These are phyloP conservation scores for Oikopleura dioica DNA, from an alignment of 23 tunicate species.

Conservation along the genomic window DNA sequence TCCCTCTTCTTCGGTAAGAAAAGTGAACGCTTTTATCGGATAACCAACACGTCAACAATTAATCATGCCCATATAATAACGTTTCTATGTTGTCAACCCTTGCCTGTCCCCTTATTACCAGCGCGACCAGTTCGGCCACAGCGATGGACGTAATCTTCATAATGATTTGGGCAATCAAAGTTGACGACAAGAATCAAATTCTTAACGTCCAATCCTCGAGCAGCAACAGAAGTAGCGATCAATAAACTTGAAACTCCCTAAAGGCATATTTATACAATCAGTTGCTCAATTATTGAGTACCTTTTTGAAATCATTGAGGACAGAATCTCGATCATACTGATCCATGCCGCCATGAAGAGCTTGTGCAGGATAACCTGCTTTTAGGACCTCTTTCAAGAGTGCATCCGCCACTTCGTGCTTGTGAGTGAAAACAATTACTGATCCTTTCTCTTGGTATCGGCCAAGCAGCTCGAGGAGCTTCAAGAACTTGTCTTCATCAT, in stretches of 20 bases:
- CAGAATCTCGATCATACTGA: constrained; percentile 95
- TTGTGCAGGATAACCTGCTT: constrained; percentile 54
- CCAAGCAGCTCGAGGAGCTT: constrained; percentile 80
- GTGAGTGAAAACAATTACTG: constrained; percentile 72
- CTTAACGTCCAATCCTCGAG: constrained; percentile 80
- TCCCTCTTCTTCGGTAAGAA: constrained; percentile 61
- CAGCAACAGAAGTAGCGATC: constrained; percentile 93
- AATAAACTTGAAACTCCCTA: constrained; percentile 45
- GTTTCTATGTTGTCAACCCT: not conserved
- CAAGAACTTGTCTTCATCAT: constrained; percentile 63
- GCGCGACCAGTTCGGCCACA: constrained; percentile 98
- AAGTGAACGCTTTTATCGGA: constrained; percentile 56
- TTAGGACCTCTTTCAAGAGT: constrained; percentile 77
- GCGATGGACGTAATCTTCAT: constrained; percentile 94
- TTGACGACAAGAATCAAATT: constrained; percentile 70
- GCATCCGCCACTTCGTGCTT: constrained; percentile 81
- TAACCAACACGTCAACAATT: not conserved
- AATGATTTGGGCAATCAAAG: constrained; percentile 89
- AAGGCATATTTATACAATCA: no score
- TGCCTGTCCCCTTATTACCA: constrained; percentile 35
- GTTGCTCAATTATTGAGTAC: no score
- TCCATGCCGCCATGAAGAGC: constrained; percentile 99
- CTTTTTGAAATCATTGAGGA: constrained; percentile 72
- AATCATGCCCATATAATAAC: not conserved
- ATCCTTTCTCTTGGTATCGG: constrained; percentile 43